phyloP scores from a whole-genome alignment of 2,797 vertebrate genomes.

The Hafferia zeledoni region DNA sequence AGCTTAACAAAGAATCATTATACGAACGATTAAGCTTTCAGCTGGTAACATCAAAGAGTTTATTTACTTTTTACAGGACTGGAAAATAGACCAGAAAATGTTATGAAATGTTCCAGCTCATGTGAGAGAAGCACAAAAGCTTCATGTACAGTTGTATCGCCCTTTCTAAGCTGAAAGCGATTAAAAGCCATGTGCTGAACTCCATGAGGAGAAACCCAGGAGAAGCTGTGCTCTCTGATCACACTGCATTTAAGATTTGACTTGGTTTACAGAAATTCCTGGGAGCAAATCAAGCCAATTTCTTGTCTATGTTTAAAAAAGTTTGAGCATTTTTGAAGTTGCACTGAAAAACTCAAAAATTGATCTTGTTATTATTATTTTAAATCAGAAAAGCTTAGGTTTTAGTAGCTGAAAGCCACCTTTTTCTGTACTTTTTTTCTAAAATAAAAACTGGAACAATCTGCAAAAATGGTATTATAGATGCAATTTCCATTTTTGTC shows the following conservation, averaged over 20 bases:
- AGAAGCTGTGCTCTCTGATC: background rate
- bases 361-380: background rate
- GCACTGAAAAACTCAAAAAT: background rate
- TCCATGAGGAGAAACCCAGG: background rate
- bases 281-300: background rate
- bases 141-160: background rate
- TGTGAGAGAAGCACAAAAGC: constrained; percentile 7
- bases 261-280: background rate
- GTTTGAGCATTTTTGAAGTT: background rate
- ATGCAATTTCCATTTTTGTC: background rate
- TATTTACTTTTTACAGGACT: background rate
- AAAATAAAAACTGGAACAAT: background rate
- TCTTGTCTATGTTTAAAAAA: background rate
- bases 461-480: background rate
- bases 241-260: background rate
- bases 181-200: background rate
- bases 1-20: background rate
- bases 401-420: background rate
- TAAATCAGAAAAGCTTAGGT: background rate
- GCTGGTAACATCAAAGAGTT: constrained; percentile 11
- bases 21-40: background rate
- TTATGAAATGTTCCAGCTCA: background rate
- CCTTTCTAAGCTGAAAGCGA: background rate
- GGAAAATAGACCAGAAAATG: constrained; percentile 29
- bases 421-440: background rate